Conservation (phyloP, 2,797 vertebrate species). For the Anolis apletophallus region DNA sequence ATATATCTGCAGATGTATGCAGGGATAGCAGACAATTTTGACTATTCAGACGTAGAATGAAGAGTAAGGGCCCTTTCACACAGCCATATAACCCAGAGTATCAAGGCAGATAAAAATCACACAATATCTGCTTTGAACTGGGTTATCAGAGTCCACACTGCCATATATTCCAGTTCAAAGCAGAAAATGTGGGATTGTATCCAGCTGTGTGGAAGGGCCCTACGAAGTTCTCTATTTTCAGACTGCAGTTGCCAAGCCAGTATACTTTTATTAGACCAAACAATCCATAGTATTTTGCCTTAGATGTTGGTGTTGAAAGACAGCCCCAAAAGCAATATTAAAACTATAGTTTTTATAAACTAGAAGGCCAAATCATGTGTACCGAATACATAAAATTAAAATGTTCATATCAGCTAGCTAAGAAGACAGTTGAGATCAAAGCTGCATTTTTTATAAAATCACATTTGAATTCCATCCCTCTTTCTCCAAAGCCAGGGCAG, state of each 20-base stretch:
- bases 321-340: not conserved
- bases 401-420: too few relatives aligned
- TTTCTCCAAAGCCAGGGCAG: not conserved
- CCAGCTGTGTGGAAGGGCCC: too few relatives aligned
- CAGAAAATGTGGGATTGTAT: too few relatives aligned
- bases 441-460: not conserved
- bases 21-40: not conserved
- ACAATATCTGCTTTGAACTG: too few relatives aligned
- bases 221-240: not conserved
- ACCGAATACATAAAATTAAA: not conserved
- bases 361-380: not conserved
- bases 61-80: too few relatives aligned
- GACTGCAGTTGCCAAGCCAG: not conserved
- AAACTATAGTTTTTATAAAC: not conserved
- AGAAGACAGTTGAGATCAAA: not conserved
- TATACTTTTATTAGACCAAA: too few relatives aligned
- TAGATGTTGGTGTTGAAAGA: too few relatives aligned
- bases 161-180: too few relatives aligned
- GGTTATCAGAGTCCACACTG: too few relatives aligned
- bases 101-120: too few relatives aligned
- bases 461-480: not conserved
- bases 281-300: not conserved
- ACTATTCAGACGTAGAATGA: too few relatives aligned
- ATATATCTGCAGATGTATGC: not conserved
- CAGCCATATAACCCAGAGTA: too few relatives aligned